Evolutionary conservation across 35 echinoderm and acorn worm species (phyloP).

Genomic region (Holothuria glaberrima): DNA sequence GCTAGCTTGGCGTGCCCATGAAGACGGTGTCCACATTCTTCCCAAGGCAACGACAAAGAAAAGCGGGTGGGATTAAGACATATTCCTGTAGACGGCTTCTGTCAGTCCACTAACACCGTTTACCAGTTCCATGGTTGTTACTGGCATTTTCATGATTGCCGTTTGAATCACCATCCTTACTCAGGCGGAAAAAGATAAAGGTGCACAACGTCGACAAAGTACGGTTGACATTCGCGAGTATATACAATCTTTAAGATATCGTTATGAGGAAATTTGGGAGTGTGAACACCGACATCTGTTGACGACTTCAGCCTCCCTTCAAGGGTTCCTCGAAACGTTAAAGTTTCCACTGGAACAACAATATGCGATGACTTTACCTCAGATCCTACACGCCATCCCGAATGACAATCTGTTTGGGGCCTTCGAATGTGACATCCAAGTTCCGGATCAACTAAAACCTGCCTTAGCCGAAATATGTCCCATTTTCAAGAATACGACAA

Average conservation of each 20-base stretch:
- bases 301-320: not conserved
- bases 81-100: not conserved
- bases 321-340: not conserved
- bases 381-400: not conserved
- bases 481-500: slow-evolving; percentile 54
- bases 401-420: not conserved
- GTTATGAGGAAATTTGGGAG: slow-evolving; percentile 52
- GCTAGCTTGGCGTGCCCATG: too few relatives aligned
- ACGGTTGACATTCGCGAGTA: slow-evolving; percentile 36
- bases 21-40: too few relatives aligned
- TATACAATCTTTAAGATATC: slow-evolving; percentile 14
- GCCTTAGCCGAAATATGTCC: slow-evolving; percentile 58
- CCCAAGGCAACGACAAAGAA: too few relatives aligned
- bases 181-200: not conserved
- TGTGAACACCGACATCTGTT: slow-evolving; percentile 11
- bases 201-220: not conserved
- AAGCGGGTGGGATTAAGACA: not conserved
- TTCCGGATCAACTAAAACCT: slow-evolving; percentile 12
- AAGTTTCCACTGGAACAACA: not conserved
- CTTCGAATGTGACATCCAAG: slow-evolving; percentile 61
- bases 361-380: not conserved
- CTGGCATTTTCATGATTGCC: slow-evolving; percentile 8
- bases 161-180: not conserved
- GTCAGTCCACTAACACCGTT: not conserved
- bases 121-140: slow-evolving; percentile 15